A percentile compares a stretch with the other conserved stretches of the same genome.
Evolutionary conservation across 2,797 vertebrate genomes (phyloP).

Genomic region (Oreortyx pictus): DNA sequence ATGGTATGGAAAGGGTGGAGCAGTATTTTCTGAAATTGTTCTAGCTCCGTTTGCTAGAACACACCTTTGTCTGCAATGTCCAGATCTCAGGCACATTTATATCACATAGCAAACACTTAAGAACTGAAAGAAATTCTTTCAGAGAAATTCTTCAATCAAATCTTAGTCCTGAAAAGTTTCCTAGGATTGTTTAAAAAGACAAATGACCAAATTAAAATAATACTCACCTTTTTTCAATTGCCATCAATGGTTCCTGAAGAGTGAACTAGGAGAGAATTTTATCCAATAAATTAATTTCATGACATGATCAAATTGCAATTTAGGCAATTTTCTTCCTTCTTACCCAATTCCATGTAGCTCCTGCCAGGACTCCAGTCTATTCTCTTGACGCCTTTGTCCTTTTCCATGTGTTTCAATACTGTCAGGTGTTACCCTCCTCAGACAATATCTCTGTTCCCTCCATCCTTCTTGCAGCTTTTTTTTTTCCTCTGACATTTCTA

Average conservation of each 20-base stretch:
- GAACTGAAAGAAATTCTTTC: not conserved
- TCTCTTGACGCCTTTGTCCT: not conserved
- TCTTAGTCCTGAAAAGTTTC: not conserved
- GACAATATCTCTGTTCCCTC: not conserved
- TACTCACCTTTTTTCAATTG: not conserved
- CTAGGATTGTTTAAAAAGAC: not conserved
- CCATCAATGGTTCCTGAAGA: not conserved
- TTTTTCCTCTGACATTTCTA: rapidly evolving
- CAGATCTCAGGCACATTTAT: not conserved
- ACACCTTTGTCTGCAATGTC: rapidly evolving
- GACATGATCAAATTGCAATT: not conserved
- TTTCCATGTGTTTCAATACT: not conserved
- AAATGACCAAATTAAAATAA: not conserved
- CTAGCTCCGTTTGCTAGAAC: not conserved
- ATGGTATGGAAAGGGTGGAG: not conserved
- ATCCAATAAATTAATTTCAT: not conserved
- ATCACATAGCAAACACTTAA: not conserved
- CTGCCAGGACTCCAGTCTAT: not conserved
- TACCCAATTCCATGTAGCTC: not conserved
- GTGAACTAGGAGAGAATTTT: not conserved
- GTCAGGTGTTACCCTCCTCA: not conserved
- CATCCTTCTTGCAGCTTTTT: not conserved
- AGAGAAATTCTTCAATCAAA: not conserved
- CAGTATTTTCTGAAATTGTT: not conserved
- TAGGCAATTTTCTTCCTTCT: not conserved